Base-by-base conservation (phyloP, 2,888 invertebrate genomes). In the Lasioglossum malachurum region DNA sequence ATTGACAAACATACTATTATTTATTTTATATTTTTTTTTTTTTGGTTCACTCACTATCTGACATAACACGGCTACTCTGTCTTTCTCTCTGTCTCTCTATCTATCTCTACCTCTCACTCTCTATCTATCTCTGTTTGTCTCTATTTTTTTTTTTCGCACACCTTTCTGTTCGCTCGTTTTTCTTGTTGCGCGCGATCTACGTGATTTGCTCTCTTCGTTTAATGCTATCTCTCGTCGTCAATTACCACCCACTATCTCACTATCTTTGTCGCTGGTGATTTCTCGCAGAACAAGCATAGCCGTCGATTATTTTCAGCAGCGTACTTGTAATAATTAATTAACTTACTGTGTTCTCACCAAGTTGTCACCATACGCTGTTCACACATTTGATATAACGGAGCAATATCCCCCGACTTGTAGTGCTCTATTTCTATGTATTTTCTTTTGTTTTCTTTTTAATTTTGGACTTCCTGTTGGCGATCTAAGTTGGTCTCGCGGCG, bases 161-260 rank as follows among this genome's bases (percentile, higher is more conserved):
- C 38, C 31, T 49, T 71, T 80, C 67, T 85, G 74, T 82, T 60
- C 80, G 71, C 86, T 69, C 69, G 64, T 78, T 81, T 64, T 67
- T 31, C 53, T 49, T 57, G 57, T 82, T 86, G 77, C 77, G 78
- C 87, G 81, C 86, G 81, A 79, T 77, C 75, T 64, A 67, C 79
- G 60, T 87, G 31, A 69, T 85, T 78, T 78, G 53, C 69, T 71
- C 83, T 78, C 80, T 83, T 80, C 81, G 77, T 87, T 78, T 83
- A 86, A 86, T 64, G 87, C 87, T 87, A 80, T 87, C 75, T 75
- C 57, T 78, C 69, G 83, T 78, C 86, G 79, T 86, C 44, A 60
- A 69, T 71, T 77, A 46, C 31, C 64, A 69, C 38, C 38, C 31
- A 67, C 67, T 67, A 35, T 67, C 67, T 53, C 53, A 67, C 19